A percentile compares a stretch with the other conserved stretches of the same genome.
phyloP scores from a whole-genome alignment of 2,797 vertebrate species.

The Onychomys torridus region DNA sequence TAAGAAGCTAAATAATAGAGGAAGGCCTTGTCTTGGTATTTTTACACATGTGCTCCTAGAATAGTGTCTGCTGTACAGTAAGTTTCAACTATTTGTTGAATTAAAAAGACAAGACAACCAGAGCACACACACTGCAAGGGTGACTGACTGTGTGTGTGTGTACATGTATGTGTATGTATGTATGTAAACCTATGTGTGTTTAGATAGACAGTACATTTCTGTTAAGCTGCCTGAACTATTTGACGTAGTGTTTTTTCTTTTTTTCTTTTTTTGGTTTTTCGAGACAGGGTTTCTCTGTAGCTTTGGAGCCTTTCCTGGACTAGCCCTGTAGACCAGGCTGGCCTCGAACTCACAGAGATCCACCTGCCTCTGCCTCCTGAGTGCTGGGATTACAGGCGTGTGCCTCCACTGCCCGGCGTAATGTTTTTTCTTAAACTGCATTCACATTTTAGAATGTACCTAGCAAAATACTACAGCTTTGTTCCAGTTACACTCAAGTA shows the following conservation, averaged over 20 bases:
- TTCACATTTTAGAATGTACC: constrained; percentile 67
- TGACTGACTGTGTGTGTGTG: neutral
- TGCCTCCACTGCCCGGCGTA: too few species aligned
- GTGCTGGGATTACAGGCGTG: too few species aligned
- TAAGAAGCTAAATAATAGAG: neutral
- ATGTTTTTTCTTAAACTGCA: constrained; percentile 68
- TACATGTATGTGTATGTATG: too few species aligned
- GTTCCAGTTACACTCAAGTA: constrained; percentile 66
- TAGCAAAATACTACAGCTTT: constrained; percentile 65
- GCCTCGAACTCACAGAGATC: too few species aligned
- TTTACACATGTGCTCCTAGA: neutral
- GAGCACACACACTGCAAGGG: constrained; percentile 16
- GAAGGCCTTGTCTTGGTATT: neutral
- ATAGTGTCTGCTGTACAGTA: neutral
- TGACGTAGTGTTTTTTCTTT: constrained; percentile 72
- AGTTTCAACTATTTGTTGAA: neutral
- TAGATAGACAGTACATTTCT: neutral
- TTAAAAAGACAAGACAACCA: neutral
- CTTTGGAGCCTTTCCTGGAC: too few species aligned
- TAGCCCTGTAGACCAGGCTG: too few species aligned
- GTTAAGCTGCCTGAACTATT: constrained; percentile 73
- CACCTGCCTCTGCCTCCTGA: too few species aligned
- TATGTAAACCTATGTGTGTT: neutral
- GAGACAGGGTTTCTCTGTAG: too few species aligned
- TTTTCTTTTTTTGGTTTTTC: too few species aligned